These are phyloP conservation scores for Diprion similis DNA, from an alignment of 1,140 invertebrate species.

Conservation along the genomic window DNA sequence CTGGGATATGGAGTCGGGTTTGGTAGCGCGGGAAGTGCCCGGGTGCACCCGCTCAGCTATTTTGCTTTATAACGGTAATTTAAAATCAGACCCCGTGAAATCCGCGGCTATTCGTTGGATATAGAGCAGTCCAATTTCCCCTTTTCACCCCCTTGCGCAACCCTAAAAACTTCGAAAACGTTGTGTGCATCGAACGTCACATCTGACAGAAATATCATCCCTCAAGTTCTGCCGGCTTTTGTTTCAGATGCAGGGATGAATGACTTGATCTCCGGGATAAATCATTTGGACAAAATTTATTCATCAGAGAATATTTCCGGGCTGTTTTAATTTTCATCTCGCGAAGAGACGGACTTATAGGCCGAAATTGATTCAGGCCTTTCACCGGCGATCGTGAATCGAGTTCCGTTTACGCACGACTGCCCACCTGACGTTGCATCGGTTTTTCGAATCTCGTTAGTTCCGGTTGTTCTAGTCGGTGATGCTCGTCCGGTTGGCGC, in stretches of 20 bases:
- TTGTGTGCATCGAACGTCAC: background rate
- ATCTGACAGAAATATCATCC: background rate
- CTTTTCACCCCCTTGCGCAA: background rate
- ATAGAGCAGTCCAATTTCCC: background rate
- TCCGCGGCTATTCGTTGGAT: background rate
- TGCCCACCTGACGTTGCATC: background rate
- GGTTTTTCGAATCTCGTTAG: background rate
- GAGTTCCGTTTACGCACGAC: background rate
- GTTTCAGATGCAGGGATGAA: background rate
- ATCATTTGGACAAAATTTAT: too few relatives aligned
- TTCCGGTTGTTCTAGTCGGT: background rate
- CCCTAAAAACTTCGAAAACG: background rate
- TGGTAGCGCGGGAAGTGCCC: too few relatives aligned
- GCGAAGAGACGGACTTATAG: too few relatives aligned
- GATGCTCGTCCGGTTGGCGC: background rate
- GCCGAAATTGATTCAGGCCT: too few relatives aligned
- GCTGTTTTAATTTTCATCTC: too few relatives aligned
- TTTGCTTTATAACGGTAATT: constrained; percentile 1
- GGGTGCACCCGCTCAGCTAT: background rate
- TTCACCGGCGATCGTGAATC: background rate
- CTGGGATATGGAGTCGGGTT: too few relatives aligned
- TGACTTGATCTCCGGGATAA: background rate
- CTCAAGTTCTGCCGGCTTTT: background rate
- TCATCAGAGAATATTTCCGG: background rate
- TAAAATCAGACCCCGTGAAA: constrained; percentile 1